A percentile compares a stretch with the other conserved stretches of the same genome.
phyloP scores from a whole-genome alignment of 2,113 vertebrate species.

The Pampusana beccarii region DNA sequence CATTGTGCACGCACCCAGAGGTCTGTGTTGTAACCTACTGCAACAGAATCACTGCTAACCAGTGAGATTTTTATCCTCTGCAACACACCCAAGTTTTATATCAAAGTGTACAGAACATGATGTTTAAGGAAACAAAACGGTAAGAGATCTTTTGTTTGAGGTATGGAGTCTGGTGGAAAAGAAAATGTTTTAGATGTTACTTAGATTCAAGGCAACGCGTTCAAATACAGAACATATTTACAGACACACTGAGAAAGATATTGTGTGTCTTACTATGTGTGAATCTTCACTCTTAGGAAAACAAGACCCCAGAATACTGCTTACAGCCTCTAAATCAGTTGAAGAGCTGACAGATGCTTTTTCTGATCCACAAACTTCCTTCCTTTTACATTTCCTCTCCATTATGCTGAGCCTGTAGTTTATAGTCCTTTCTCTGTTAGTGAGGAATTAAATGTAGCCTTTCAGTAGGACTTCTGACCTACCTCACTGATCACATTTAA shows the following conservation, averaged over 20 bases:
- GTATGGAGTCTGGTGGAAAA: not conserved
- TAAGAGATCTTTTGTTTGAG: not conserved
- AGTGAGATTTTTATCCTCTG: slow-evolving; percentile 13
- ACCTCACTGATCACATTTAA: not conserved
- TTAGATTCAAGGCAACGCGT: not conserved
- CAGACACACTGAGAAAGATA: not conserved
- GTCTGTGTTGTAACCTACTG: not conserved
- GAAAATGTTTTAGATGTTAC: not conserved
- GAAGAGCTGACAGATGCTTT: slow-evolving; percentile 36
- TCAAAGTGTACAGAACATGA: not conserved
- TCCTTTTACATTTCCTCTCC: slow-evolving; percentile 40
- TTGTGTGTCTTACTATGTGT: not conserved
- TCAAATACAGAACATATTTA: not conserved
- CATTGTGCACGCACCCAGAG: not conserved
- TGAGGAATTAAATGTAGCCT: not conserved
- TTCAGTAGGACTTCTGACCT: not conserved
- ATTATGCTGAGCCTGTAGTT: slow-evolving; percentile 5
- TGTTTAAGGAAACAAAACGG: not conserved
- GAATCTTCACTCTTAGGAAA: not conserved
- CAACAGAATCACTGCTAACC: not conserved
- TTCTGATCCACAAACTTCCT: slow-evolving; percentile 42
- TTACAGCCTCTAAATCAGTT: not conserved
- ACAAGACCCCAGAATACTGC: not conserved
- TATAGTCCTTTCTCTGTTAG: not conserved
- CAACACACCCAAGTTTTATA: not conserved